Conservation (phyloP, 2,888 invertebrate species). For the Plusia festucae region DNA sequence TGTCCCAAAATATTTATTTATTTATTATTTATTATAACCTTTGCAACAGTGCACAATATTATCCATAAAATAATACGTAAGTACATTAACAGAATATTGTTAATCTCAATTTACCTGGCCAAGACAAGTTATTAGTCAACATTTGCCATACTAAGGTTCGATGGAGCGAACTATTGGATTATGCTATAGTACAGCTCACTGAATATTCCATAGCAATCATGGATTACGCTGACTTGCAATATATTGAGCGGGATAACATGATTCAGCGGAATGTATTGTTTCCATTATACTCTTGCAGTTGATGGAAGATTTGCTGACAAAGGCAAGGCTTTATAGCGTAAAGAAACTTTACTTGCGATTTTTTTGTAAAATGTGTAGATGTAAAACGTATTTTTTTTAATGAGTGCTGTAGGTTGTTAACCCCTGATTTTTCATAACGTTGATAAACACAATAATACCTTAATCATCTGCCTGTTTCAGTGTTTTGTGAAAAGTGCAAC, state of each 20-base stretch:
- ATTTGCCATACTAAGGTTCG: not conserved
- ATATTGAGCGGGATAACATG: not conserved
- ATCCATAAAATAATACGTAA: not conserved
- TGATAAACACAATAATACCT: too few species aligned
- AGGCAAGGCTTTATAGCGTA: not conserved
- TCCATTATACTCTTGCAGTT: not conserved
- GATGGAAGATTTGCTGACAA: conserved; percentile 4
- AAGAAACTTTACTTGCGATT: not conserved
- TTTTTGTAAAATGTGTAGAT: too few species aligned
- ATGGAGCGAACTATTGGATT: not conserved
- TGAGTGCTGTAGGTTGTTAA: too few species aligned
- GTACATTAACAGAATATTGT: not conserved
- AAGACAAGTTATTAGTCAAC: conserved; percentile 3
- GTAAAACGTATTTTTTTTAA: too few species aligned
- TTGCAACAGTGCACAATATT: not conserved
- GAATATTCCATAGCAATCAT: not conserved
- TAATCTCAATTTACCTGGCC: not conserved
- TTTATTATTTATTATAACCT: too few species aligned
- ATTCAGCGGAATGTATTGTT: not conserved
- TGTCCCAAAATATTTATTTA: too few species aligned
- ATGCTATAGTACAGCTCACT: not conserved
- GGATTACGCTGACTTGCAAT: not conserved
- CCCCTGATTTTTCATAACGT: too few species aligned
- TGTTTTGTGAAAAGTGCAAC: too few species aligned
- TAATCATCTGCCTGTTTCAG: too few species aligned